A percentile compares a stretch with the other conserved stretches of the same genome.
Evolutionary conservation across 2,113 vertebrate genomes (phyloP).

Genomic region (Anas platyrhynchos): DNA sequence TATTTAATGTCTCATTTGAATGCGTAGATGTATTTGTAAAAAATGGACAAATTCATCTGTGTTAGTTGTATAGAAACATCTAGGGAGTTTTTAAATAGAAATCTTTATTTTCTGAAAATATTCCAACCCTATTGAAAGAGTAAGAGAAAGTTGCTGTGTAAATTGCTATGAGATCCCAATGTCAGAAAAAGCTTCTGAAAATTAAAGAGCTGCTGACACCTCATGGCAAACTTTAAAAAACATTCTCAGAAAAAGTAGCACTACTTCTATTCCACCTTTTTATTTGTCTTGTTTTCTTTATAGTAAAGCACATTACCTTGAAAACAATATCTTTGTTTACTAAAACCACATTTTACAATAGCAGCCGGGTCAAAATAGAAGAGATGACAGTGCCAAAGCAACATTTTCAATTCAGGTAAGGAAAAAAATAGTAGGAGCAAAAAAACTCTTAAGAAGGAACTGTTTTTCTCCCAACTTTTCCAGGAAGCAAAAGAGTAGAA

Average conservation of each 20-base stretch:
- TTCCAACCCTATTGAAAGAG: neutral
- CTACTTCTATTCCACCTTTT: neutral
- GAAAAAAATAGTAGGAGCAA: neutral
- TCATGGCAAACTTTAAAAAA: slow-evolving; percentile 66
- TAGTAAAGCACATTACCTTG: neutral
- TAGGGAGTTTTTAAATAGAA: neutral
- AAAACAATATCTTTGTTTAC: neutral
- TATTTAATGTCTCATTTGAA: neutral
- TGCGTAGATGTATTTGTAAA: neutral
- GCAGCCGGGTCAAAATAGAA: neutral
- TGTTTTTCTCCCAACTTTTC: neutral
- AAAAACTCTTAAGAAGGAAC: neutral
- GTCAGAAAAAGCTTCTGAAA: slow-evolving; percentile 59
- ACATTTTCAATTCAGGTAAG: neutral
- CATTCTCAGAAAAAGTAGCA: neutral
- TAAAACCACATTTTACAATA: neutral
- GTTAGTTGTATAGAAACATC: neutral
- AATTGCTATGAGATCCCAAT: neutral
- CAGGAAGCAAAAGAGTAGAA: neutral
- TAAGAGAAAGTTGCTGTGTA: neutral
- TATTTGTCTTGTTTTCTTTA: neutral
- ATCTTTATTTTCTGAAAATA: neutral
- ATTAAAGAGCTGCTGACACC: slow-evolving; percentile 74
- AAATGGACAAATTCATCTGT: neutral
- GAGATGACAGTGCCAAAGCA: neutral